phyloP scores from a whole-genome alignment of 2,888 invertebrate genomes.

The Dione vanillae region DNA sequence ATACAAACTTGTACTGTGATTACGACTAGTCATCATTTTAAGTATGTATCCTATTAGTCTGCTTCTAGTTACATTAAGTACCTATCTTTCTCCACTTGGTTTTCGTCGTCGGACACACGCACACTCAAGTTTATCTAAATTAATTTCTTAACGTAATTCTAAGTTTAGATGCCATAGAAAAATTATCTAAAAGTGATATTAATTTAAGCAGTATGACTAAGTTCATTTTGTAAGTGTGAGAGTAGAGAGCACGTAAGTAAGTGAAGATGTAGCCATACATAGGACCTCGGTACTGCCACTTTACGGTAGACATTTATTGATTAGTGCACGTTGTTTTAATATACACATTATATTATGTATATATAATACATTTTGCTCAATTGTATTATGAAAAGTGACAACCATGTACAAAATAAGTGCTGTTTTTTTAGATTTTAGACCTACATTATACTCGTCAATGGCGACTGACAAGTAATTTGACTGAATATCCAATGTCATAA shows the following conservation, averaged over 20 bases:
- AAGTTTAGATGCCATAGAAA: conserved; percentile 48
- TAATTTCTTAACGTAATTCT: conserved; percentile 20
- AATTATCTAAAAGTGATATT: conserved; percentile 81
- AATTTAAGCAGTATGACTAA: conserved; percentile 78
- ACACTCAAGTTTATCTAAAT: conserved; percentile 23
- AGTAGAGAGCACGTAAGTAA: conserved; percentile 51
- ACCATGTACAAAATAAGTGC: conserved; percentile 15
- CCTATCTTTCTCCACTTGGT: conserved; percentile 3
- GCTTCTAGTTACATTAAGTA: conserved; percentile 26
- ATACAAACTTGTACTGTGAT: conserved; percentile 30
- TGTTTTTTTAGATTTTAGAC: conserved; percentile 23
- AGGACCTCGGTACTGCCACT: conserved; percentile 57
- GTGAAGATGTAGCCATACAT: conserved; percentile 60
- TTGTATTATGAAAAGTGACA: conserved; percentile 25
- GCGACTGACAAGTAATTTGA: conserved; percentile 1
- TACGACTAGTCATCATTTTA: conserved; percentile 23
- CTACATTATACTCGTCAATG: not conserved
- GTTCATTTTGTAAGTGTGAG: conserved; percentile 73
- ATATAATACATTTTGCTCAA: conserved; percentile 43
- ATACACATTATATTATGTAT: conserved; percentile 27
- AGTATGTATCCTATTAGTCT: conserved; percentile 18
- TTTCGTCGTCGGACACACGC: conserved; percentile 14
- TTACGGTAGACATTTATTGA: conserved; percentile 53
- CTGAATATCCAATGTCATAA: conserved; percentile 18
- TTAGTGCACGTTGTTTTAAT: conserved; percentile 32